Base-by-base conservation (phyloP, 1,140 invertebrate genomes). In the Drosophila yakuba region DNA sequence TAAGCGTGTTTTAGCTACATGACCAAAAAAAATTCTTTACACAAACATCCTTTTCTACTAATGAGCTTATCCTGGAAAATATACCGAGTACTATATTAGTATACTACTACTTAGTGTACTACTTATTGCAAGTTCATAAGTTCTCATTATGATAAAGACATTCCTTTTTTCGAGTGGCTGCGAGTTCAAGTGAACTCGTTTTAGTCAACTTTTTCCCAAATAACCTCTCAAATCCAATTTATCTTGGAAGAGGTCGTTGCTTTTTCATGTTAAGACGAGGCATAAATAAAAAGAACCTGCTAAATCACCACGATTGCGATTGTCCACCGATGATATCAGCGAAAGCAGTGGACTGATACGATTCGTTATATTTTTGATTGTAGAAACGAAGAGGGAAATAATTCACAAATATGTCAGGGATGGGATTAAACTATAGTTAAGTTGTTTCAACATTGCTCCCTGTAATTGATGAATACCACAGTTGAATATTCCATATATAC, bases 241-340 rank as follows among this genome's bases (percentile, higher is more conserved):
- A 12, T 51, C 25, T 51, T 51, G 48, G 48, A 51, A 17, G 39
- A 55, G 14, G 4, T 20, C 17, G 4, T 55, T 55, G 8, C 8
- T 3, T 32, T 32, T 2, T 1, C 8, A 23, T 11, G 23, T 11
- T 10, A 20, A 1, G 11, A 15, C 17, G 6, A 25, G 39, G 11
- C 32, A 51, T 51, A 51, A 67, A 67, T 43, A 44, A 39, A 36
- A n/a, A 14, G 6, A 50, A 23, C 10, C 32, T 60, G 28, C 63
- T 60, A 28, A 60, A 36, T 67, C 47, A 67, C 17, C 20, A 14
- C 36, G 63, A 66, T 25, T 51, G 36, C 45, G 35, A 56, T 32
- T 32, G 32, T 32, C 32, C 28, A 43, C 32, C 23, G 52, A 64
- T 54, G 10, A 32, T 23, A 57, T 54, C 23, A 56, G 15, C 43